phyloP scores from a whole-genome alignment of 2,113 vertebrate species.

The Salvelinus alpinus region DNA sequence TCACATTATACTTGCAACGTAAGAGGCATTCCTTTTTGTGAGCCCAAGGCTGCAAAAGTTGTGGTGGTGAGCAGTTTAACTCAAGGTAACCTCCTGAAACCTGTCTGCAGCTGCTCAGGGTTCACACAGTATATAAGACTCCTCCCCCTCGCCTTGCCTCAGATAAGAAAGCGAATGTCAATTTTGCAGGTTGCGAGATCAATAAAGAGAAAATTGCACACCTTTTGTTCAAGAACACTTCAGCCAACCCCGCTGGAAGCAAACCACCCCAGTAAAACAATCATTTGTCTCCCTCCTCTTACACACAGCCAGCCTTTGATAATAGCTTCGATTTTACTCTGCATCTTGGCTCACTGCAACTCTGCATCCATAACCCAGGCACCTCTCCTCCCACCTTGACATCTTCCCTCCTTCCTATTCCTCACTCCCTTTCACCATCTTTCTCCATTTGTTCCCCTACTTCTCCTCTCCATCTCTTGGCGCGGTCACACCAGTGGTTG shows the following conservation, averaged over 20 bases:
- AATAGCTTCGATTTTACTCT: constrained; percentile 50
- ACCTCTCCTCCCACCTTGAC: constrained; percentile 21
- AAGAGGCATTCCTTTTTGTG: constrained; percentile 20
- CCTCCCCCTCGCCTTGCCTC: constrained; percentile 13
- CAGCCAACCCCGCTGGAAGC: constrained; percentile 16
- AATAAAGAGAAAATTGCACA: constrained; percentile 68
- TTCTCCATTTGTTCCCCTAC: constrained; percentile 4
- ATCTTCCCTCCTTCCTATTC: constrained; percentile 10
- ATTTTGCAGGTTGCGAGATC: constrained; percentile 56
- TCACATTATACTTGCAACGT: constrained; percentile 33
- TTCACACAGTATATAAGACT: constrained; percentile 22
- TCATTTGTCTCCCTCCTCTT: constrained; percentile 40
- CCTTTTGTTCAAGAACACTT: constrained; percentile 48
- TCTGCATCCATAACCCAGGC: constrained; percentile 17
- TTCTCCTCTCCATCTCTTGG: constrained; percentile 40
- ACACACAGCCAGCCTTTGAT: constrained; percentile 36
- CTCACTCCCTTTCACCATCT: constrained; percentile 49
- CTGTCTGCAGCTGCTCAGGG: constrained; percentile 24
- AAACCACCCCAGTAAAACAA: constrained; percentile 47
- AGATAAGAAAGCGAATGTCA: constrained; percentile 45
- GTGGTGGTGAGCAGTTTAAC: background rate
- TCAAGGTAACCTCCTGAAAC: constrained; percentile 22
- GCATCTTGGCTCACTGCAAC: background rate
- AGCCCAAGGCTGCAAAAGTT: constrained; percentile 8
- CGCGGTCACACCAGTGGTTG: constrained; percentile 78